Evolutionary conservation across 2,888 invertebrate species (phyloP).

Genomic region (Pollenia amentaria): DNA sequence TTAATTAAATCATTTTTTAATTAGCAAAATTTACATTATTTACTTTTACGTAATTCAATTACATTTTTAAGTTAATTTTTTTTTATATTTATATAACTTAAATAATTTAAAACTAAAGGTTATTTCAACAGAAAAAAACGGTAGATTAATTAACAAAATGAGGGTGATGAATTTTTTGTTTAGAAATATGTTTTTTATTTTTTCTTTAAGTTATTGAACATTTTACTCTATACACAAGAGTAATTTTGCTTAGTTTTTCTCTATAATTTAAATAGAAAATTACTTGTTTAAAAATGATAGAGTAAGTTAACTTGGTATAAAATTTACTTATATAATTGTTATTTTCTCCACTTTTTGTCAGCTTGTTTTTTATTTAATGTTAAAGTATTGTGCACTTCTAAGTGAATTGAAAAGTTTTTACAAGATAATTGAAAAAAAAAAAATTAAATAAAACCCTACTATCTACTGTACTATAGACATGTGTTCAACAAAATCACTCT

Average conservation of each 20-base stretch:
- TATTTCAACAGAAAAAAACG: constrained; percentile 50
- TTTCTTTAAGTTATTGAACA: neutral
- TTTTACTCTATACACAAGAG: constrained; percentile 17
- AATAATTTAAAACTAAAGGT: constrained; percentile 59
- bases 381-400: constrained; percentile 40
- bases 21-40: constrained; percentile 70
- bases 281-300: neutral
- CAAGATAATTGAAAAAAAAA: neutral
- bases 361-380: neutral
- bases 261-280: no score
- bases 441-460: no score
- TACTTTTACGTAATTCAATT: constrained; percentile 76
- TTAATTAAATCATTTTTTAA: constrained; percentile 40
- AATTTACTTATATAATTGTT: neutral
- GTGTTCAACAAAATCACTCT: constrained; percentile 82
- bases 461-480: constrained; percentile 76
- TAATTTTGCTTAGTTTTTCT: constrained; percentile 8
- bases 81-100: constrained; percentile 68
- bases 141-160: constrained; percentile 59
- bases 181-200: constrained; percentile 9
- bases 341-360: neutral
- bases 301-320: neutral
- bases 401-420: neutral
- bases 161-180: constrained; percentile 36
- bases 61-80: constrained; percentile 68